phyloP scores from a whole-genome alignment of 2,888 invertebrate species.

The Pristionchus entomophagus region DNA sequence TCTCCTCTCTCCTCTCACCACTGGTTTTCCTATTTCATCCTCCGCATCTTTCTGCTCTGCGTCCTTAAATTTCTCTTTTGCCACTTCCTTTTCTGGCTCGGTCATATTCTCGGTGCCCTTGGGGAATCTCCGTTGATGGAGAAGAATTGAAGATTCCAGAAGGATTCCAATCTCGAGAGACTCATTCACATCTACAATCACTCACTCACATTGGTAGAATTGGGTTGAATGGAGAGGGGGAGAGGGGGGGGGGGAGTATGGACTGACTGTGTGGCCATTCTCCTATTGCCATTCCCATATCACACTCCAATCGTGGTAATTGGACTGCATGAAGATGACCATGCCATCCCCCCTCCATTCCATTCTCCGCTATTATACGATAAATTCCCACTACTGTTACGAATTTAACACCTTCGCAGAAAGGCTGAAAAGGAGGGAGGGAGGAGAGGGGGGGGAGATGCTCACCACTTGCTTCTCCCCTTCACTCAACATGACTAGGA shows the following conservation, averaged over 20 bases:
- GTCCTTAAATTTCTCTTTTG: neutral
- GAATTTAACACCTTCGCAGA: neutral
- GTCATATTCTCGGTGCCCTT: too few species aligned
- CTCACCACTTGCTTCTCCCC: neutral
- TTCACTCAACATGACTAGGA: neutral
- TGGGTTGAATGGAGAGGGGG: neutral
- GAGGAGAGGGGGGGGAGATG: neutral
- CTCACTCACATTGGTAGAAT: neutral
- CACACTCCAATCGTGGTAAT: neutral
- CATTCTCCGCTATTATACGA: neutral
- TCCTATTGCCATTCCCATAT: slow-evolving; percentile 2
- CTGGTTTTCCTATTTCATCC: neutral
- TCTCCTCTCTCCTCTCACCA: neutral
- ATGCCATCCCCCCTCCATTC: neutral
- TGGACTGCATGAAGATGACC: neutral
- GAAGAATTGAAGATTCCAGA: neutral
- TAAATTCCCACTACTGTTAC: neutral
- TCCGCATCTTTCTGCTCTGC: neutral
- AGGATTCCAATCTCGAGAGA: neutral
- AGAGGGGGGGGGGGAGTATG: neutral
- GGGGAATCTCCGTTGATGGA: neutral
- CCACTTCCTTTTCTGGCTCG: neutral
- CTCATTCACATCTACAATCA: neutral
- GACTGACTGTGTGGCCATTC: neutral
- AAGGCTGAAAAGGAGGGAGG: neutral